Base-by-base conservation (phyloP, 2,888 invertebrate species). In the Vandiemenella viatica region DNA sequence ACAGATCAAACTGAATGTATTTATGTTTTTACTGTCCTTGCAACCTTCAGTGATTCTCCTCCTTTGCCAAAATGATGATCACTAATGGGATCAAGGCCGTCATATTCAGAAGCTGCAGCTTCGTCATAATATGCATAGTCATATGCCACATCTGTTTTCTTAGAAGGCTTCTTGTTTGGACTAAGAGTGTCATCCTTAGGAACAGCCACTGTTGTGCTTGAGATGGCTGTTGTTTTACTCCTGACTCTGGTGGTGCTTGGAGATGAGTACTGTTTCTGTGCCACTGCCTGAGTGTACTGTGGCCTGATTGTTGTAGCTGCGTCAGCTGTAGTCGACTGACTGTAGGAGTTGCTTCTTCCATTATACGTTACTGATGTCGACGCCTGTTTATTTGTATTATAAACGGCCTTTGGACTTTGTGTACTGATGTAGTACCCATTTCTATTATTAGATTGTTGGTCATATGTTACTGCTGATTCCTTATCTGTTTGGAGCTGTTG, bases 91-190 rank as follows among this genome's bases (percentile, higher is more conserved):
- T 69, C 70, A n/a, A 67, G 56, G n/a, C 62, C 65, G 44, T 70
- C 70, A 57, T 70, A 70, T 50, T 69, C 68, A 0, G 65, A 43
- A 3, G 62, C 61, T 18, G 65, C 68, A 45, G 76, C 76, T 49
- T 79, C 76, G 62, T 87, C 88, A 60, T 88, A 88, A 61, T 88
- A 88, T 4, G 87, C 87, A 60, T 88, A 88, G 63, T 88, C 88
- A 61, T 88, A 88, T 8, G 66, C 63, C 21, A 68, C 66, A 8
- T 59, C 58, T 38, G 60, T 58, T 37, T 58, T 55, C 5, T 61
- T 58, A n/a, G 64, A 61, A 49, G 58, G 59, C 18, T 61, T 13
- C 20, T 19, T 5, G 13, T 15, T 8, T 55, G 21, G 13, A n/a
- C 21, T 55, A 44, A 23, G 53, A 62, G 60, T 19, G 66, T 65